A percentile compares a stretch with the other conserved stretches of the same genome.
Conservation (phyloP, 2,113 vertebrate genomes). For the Xyliphius kryptos region DNA sequence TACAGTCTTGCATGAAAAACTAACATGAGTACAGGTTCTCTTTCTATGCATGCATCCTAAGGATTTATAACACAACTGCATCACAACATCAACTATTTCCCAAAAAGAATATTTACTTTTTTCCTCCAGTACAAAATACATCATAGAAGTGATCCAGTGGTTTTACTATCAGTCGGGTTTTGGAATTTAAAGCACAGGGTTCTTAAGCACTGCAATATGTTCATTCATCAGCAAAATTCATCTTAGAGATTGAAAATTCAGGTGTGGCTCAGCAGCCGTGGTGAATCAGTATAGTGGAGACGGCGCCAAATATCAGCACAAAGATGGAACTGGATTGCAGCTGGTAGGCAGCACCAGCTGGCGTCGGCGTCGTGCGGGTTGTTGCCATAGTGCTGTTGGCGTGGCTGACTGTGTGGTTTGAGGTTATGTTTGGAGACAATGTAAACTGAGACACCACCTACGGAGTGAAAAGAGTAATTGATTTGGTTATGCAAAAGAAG, state of each 20-base stretch:
- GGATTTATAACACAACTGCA: too few species aligned
- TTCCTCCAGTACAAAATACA: neutral
- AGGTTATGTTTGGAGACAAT: slow-evolving; percentile 40
- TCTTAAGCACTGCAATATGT: too few species aligned
- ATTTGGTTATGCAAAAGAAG: too few species aligned
- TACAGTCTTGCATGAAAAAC: too few species aligned
- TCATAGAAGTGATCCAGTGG: slow-evolving; percentile 8
- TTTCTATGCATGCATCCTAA: too few species aligned
- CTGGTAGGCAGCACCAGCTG: slow-evolving; percentile 39
- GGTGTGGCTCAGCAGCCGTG: slow-evolving; percentile 50
- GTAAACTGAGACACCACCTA: slow-evolving; percentile 52
- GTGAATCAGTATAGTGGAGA: slow-evolving; percentile 51
- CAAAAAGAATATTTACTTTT: neutral
- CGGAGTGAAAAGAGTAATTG: too few species aligned
- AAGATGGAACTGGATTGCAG: slow-evolving; percentile 44
- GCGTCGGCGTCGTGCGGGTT: slow-evolving; percentile 36
- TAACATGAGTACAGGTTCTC: too few species aligned
- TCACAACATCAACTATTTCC: too few species aligned
- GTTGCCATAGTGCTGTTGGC: slow-evolving; percentile 46
- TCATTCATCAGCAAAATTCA: too few species aligned
- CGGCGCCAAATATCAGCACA: slow-evolving; percentile 50
- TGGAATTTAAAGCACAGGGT: too few species aligned
- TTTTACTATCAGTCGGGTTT: neutral
- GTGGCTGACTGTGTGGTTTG: slow-evolving; percentile 45
- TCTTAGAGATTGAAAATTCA: neutral